A percentile compares a stretch with the other conserved stretches of the same genome.
These are phyloP conservation scores for Tokudaia tokunoshimensis DNA, from an alignment of 2,797 vertebrate genomes.

Conservation along the genomic window DNA sequence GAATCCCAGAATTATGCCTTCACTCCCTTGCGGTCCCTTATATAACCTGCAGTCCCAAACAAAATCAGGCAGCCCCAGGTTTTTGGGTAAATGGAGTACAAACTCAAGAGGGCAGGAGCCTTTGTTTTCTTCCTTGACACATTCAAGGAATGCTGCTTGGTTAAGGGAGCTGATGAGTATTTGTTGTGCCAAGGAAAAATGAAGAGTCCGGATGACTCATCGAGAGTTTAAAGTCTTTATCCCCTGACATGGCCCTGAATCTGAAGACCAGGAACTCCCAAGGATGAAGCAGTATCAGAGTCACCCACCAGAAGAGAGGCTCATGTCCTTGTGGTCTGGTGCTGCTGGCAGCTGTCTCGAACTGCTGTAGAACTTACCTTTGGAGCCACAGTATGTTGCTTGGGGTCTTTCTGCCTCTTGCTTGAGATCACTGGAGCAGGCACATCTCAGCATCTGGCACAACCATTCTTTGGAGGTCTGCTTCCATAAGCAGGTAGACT, in stretches of 20 bases:
- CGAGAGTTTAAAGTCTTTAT: conserved; percentile 14
- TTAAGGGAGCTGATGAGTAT: background rate
- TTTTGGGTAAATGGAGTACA: background rate
- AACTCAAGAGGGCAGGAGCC: background rate
- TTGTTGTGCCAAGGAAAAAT: background rate
- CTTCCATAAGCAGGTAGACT: conserved; percentile 1
- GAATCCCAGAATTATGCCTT: background rate
- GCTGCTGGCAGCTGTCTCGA: background rate
- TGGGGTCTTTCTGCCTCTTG: background rate
- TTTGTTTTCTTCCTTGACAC: background rate
- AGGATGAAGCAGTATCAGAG: background rate
- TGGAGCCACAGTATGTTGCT: background rate
- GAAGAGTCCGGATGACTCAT: background rate
- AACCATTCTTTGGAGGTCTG: conserved; percentile 32
- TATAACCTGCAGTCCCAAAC: background rate
- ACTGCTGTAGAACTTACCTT: background rate
- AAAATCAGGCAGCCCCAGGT: background rate
- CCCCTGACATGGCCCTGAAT: background rate
- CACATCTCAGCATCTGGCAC: background rate
- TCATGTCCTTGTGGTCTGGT: background rate
- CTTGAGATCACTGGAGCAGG: background rate
- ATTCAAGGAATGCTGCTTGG: background rate
- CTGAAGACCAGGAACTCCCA: background rate
- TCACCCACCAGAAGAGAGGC: background rate
- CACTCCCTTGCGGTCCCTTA: background rate